These are phyloP conservation scores for Mactromeris polynyma DNA, from an alignment of 2,888 invertebrate species.

Conservation along the genomic window DNA sequence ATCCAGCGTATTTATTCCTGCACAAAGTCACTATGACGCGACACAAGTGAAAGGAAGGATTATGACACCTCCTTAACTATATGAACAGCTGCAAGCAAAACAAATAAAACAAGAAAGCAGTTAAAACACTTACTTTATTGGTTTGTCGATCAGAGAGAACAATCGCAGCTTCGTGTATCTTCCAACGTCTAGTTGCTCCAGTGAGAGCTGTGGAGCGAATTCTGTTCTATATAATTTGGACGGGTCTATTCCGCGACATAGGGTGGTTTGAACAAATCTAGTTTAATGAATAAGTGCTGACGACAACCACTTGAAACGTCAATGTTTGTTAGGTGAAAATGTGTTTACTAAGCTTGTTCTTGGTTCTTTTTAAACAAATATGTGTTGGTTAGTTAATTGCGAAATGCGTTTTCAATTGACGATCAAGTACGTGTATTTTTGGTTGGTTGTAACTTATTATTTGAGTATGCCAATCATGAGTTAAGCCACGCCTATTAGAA, in stretches of 20 bases:
- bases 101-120: constrained; percentile 2
- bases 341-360: no score
- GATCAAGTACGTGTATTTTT: no score
- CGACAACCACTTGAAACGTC: not conserved
- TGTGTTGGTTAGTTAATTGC: no score
- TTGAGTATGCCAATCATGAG: no score
- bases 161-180: not conserved
- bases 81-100: not conserved
- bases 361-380: no score
- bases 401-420: no score
- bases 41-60: no score
- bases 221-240: constrained; percentile 1
- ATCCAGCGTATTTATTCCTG: no score
- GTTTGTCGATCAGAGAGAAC: not conserved
- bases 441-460: no score
- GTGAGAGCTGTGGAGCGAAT: not conserved
- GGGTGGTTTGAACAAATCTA: not conserved
- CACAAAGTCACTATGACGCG: no score
- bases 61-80: not conserved
- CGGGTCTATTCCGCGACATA: not conserved
- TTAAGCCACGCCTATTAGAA: no score
- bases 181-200: not conserved
- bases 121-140: not conserved
- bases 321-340: no score
- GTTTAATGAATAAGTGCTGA: not conserved